Base-by-base conservation (phyloP, 2,113 vertebrate species). In the Setophaga kirtlandii region DNA sequence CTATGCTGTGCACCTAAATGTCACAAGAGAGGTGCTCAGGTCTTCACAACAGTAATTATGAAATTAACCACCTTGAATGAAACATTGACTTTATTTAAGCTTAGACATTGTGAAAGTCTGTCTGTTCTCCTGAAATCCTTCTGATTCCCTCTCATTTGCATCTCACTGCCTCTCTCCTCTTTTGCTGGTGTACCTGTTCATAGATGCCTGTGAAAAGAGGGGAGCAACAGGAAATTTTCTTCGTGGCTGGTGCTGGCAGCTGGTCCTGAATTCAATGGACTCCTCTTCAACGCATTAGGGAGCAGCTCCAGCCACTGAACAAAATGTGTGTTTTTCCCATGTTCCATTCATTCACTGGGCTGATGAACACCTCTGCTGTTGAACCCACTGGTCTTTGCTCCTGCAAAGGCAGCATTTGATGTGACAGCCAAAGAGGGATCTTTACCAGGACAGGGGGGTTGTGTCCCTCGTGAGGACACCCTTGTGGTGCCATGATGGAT, bases 11-110 rank as follows among this genome's bases (percentile, higher is more conserved):
- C 69, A 80, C 82, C 62, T 52, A 42, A 73, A 58, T 33, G 82
- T 82, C 81, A 58, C 41, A 37, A 27, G 41, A 90, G 86, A 96
- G 53, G 37, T 95, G 59, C 75, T 67, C 35, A 68, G 55, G 53
- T 90, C 69, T 89, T 85, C 63, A 91, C 83, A 84, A 33, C 24
- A 81, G 23, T 90, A 84, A 90, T 94, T 97, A 52, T 63, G 74
- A 71, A 97, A 96, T 96, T 92, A 96, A 70, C 82, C 60, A 71
- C 70, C 73, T 96, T 70, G 14, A 94, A 95, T 75, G 46, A 90
- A 95, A 88, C 59, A 55, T 15, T 80, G 71, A 4, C 39, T 95
- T 94, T 82, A 49, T 95, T 94, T 73, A 73, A 80, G 59, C 74
- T 79, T 62, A 93, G 81, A n/a, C 21, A 1, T 91, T 65, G 39